Evolutionary conservation across 2,888 invertebrate species (phyloP), one percentile per base, ranked within the genome.

Genomic region (Microplitis deprimator): DNA sequence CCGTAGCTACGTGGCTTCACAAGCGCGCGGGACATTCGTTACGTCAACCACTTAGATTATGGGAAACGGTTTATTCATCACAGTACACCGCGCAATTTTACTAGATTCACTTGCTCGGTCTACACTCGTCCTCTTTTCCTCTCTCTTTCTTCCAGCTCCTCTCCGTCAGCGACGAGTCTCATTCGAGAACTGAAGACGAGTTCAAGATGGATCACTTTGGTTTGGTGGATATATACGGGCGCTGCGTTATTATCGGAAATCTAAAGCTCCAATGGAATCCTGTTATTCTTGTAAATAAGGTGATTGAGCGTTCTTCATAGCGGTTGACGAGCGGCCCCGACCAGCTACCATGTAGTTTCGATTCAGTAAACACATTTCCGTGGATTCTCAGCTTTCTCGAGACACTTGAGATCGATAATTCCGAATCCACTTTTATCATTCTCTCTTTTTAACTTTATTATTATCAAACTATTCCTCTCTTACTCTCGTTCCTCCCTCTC

Each of bases 221-320:
- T 72, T 50, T 50, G 50, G 13, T 75, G 59, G 70, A 76, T 70
- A 64, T 60, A 61, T 13, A 16, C 40, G 73, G 61, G 68, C 68
- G 68, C 68, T 50, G 68, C 77, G 73, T 77, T 77, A 77, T 77
- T 73, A 77, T 77, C 77, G 77, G 77, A 77, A 77, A 77, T 77
- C 77, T 77, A 77, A 77, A 73, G 77, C 77, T 77, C 73, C 77
- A 77, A 77, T 77, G 73, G 77, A 73, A 77, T 77, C 77, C 73
- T 77, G 73, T 77, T 77, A 77, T 77, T 77, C 73, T 77, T 77
- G 77, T 77, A 77, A 77, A 77, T 77, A 77, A 73, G 68, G 77
- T 77, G 77, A 77, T 77, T 77, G 77, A 77, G 60, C 77, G 76
- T 76, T 76, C 68, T 76, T 76, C 72, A 76, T 76, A 68, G 68